Evolutionary conservation across 92 coral and sea anemone species (phyloP).

Genomic region (Zoanthus solanderi): DNA sequence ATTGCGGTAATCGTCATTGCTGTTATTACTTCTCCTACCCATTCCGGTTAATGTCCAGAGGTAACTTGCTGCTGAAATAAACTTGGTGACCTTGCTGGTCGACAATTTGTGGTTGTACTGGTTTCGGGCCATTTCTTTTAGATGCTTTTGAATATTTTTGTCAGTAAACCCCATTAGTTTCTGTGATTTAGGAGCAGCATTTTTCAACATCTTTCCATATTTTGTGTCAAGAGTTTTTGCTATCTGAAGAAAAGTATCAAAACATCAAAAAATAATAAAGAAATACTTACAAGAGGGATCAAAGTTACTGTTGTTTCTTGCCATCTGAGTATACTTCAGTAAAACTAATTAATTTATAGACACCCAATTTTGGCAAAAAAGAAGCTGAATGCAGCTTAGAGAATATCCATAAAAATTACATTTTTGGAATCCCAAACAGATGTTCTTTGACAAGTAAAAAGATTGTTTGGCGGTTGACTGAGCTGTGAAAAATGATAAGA

Average conservation of each 20-base stretch:
- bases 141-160: conserved; percentile 39
- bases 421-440: too few species aligned
- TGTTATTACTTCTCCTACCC: not conserved
- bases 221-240: conserved; percentile 40
- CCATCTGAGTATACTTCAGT: too few species aligned
- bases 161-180: conserved; percentile 54
- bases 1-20: too few species aligned
- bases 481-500: too few species aligned
- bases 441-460: too few species aligned
- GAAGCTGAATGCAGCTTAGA: too few species aligned
- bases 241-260: not conserved
- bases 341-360: too few species aligned
- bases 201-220: conserved; percentile 37
- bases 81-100: conserved; percentile 27
- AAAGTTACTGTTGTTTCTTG: too few species aligned
- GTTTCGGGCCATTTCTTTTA: conserved; percentile 45
- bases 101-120: conserved; percentile 29
- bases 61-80: conserved; percentile 4
- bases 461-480: too few species aligned
- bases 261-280: not conserved
- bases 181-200: conserved; percentile 59
- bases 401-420: too few species aligned
- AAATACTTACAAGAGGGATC: not conserved
- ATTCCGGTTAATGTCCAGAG: not conserved
- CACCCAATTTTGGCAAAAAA: too few species aligned